These are phyloP conservation scores for Barypeithes pellucidus DNA, from an alignment of 2,888 invertebrate species.

Conservation along the genomic window DNA sequence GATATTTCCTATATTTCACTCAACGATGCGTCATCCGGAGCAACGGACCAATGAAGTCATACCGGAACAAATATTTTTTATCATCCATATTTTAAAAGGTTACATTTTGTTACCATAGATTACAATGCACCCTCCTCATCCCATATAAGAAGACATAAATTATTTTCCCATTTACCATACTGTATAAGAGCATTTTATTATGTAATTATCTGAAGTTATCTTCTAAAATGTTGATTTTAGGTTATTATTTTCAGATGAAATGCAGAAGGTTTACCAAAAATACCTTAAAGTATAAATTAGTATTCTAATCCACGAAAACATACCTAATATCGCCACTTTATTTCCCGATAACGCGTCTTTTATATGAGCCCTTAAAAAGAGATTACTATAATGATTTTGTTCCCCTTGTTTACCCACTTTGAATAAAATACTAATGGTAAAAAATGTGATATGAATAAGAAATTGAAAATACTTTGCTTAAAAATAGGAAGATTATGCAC, in stretches of 20 bases:
- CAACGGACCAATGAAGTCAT: too few species aligned
- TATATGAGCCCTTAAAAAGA: conserved; percentile 14
- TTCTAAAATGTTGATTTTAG: neutral
- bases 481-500: neutral
- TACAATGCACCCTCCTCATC: too few species aligned
- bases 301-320: conserved; percentile 5
- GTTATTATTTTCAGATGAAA: neutral
- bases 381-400: conserved; percentile 22
- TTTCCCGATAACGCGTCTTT: conserved; percentile 13
- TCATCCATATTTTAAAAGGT: too few species aligned
- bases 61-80: too few species aligned
- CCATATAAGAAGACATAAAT: too few species aligned
- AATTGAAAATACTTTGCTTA: neutral
- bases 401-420: conserved; percentile 17
- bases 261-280: neutral
- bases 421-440: conserved; percentile 10
- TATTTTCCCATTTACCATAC: too few species aligned
- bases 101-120: too few species aligned
- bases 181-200: too few species aligned
- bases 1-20: too few species aligned
- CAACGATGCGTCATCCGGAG: too few species aligned
- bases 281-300: neutral
- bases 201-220: too few species aligned
- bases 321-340: conserved; percentile 4
- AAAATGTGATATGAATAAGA: conserved; percentile 18